A percentile compares a stretch with the other conserved stretches of the same genome.
These are phyloP conservation scores for Microctonus brassicae DNA, from an alignment of 2,888 invertebrate species.

Conservation along the genomic window DNA sequence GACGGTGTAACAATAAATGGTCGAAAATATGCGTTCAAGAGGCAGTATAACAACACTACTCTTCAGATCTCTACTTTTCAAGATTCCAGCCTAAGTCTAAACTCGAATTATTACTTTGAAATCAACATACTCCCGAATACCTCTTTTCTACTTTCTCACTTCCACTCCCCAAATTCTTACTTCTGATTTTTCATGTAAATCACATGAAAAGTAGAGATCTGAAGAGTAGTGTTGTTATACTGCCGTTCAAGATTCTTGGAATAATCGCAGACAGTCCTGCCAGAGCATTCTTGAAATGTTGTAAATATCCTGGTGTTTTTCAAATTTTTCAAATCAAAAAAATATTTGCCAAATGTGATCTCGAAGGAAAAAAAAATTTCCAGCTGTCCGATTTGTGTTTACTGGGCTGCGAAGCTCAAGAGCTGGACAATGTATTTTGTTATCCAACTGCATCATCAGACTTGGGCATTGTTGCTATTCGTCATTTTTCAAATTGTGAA, in stretches of 20 bases:
- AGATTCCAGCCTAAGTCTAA: too few species aligned
- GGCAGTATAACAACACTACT: too few species aligned
- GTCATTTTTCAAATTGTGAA: conserved; percentile 13
- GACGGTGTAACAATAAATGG: conserved; percentile 23
- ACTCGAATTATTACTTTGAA: too few species aligned
- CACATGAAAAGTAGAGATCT: too few species aligned
- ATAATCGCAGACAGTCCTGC: conserved; percentile 40
- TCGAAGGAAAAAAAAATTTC: not conserved
- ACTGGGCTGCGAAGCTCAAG: conserved; percentile 18
- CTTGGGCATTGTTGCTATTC: conserved; percentile 19
- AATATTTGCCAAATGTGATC: conserved; percentile 21
- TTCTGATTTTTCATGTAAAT: too few species aligned
- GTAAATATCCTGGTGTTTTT: conserved; percentile 34
- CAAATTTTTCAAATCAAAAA: conserved; percentile 25
- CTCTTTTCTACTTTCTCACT: too few species aligned
- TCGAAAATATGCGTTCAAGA: conserved; percentile 9
- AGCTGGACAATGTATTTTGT: conserved; percentile 10
- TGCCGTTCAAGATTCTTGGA: conserved; percentile 29
- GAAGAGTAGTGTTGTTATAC: too few species aligned
- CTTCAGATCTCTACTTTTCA: too few species aligned
- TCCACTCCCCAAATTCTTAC: too few species aligned
- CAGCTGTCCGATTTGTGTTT: conserved; percentile 17
- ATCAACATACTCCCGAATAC: too few species aligned
- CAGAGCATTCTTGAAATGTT: conserved; percentile 31
- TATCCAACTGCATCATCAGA: conserved; percentile 23